Evolutionary conservation across 2,888 invertebrate species (phyloP), one percentile per base, ranked within the genome.

Genomic region (Chrysomela aeneicollis): DNA sequence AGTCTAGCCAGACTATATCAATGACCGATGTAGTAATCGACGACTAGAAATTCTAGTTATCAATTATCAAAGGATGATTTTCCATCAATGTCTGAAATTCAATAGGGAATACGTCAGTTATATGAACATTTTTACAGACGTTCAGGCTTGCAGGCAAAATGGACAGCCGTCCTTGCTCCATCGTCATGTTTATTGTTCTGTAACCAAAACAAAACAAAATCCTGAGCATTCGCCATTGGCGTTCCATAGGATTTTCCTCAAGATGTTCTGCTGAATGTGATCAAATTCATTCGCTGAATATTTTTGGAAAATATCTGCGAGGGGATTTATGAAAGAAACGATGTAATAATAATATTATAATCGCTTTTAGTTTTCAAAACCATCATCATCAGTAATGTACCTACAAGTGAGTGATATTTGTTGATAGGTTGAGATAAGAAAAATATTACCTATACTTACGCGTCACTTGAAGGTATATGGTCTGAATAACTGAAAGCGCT

Each of bases 141-240:
- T 21, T 15, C 22, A 50, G 49, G 47, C 50, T 47, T n/a, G 30
- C 47, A 47, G 37, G 42, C 73, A 75, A 76, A 77, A 74, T 73
- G 66, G 67, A 59, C 62, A 75, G 76, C 73, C 75, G 77, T 70
- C 77, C 78, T 78, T 78, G 78, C 77, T 71, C 73, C 74, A 77
- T 76, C 67, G 67, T 65, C 63, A 64, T 67, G 69, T 67, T 69
- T 69, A 67, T 67, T 69, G 65, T 75, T 75, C 69, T 71, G 72
- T 69, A 64, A 42, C 71, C 66, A 64, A 71, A 75, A 74, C 70
- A 75, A 74, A 76, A 75, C 75, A 72, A 76, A 70, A 69, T 63
- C 72, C 61, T 69, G 74, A 71, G 71, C 67, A 75, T 75, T 42
- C 3, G 2, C 42, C 42, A 42, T 42, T 1, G 42, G 42, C 42